phyloP scores from a whole-genome alignment of 2,797 vertebrate genomes.

The Sebastes minor region DNA sequence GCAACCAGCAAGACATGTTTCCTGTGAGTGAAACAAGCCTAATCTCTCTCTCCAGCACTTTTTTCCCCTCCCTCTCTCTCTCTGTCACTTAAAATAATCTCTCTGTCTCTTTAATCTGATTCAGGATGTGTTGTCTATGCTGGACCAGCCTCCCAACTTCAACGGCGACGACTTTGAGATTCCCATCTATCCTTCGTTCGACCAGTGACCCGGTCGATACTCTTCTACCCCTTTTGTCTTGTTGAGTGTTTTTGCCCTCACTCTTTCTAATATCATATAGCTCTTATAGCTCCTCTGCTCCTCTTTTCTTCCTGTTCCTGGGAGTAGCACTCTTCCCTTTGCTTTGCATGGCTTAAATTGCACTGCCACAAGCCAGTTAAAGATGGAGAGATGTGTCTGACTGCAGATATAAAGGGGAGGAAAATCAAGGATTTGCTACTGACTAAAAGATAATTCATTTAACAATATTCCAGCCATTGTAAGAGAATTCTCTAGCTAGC shows the following conservation, averaged over 20 bases:
- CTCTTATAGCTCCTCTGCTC: slow-evolving; percentile 27
- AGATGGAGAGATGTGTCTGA: slow-evolving; percentile 41
- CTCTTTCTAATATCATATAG: slow-evolving; percentile 9
- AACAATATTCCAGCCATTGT: slow-evolving; percentile 47
- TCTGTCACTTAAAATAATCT: neutral
- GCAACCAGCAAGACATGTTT: slow-evolving; percentile 93
- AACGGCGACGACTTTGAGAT: slow-evolving; percentile 93
- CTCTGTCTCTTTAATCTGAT: slow-evolving; percentile 21
- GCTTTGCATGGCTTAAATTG: slow-evolving; percentile 61
- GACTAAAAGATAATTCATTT: slow-evolving; percentile 46
- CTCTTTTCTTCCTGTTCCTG: slow-evolving; percentile 31
- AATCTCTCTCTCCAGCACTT: neutral
- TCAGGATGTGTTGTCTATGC: slow-evolving; percentile 96
- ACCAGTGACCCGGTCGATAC: slow-evolving; percentile 82
- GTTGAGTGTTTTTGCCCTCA: slow-evolving; percentile 8
- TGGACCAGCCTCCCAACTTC: slow-evolving; percentile 91
- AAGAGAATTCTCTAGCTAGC: slow-evolving; percentile 59
- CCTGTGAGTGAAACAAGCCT: slow-evolving; percentile 78
- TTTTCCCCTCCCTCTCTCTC: neutral
- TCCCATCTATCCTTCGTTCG: slow-evolving; percentile 92
- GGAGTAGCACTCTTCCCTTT: slow-evolving; percentile 52
- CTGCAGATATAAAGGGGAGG: slow-evolving; percentile 36
- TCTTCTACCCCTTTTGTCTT: neutral
- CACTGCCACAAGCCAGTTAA: slow-evolving; percentile 59
- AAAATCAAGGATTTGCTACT: slow-evolving; percentile 56